These are phyloP conservation scores for Gobio gobio DNA, from an alignment of 2,113 vertebrate species.

Conservation along the genomic window DNA sequence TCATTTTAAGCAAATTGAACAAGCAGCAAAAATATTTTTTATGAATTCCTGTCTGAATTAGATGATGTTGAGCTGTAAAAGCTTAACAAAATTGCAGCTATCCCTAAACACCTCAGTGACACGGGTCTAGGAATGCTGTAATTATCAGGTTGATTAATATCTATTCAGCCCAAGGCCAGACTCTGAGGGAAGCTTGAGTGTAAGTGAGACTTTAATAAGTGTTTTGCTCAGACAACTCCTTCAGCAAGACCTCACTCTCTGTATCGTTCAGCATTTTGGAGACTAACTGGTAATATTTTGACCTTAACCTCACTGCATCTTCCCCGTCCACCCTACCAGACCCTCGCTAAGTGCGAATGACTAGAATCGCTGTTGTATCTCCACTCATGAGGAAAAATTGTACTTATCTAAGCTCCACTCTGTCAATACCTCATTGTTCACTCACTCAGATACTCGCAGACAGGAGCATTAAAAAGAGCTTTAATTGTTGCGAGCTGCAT, in stretches of 20 bases:
- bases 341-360: constrained; percentile 69
- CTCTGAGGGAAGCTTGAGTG: constrained; percentile 72
- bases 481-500: background rate
- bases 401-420: background rate
- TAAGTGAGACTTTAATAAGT: constrained; percentile 80
- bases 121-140: constrained; percentile 71
- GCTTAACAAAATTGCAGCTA: constrained; percentile 59
- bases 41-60: background rate
- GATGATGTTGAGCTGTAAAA: background rate
- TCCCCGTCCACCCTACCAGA: constrained; percentile 67
- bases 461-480: constrained; percentile 5
- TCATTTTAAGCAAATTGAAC: too few species aligned
- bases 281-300: constrained; percentile 60
- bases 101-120: constrained; percentile 33
- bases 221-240: constrained; percentile 63
- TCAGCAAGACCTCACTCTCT: constrained; percentile 61
- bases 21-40: too few species aligned
- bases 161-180: constrained; percentile 75
- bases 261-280: constrained; percentile 71
- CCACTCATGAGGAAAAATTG: background rate
- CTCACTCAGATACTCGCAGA: background rate
- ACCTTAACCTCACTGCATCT: constrained; percentile 64
- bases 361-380: constrained; percentile 57
- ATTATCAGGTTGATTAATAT: constrained; percentile 79
- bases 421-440: constrained; percentile 7